These are phyloP conservation scores for Margarornis squamiger DNA, from an alignment of 2,797 vertebrate species.

Conservation along the genomic window DNA sequence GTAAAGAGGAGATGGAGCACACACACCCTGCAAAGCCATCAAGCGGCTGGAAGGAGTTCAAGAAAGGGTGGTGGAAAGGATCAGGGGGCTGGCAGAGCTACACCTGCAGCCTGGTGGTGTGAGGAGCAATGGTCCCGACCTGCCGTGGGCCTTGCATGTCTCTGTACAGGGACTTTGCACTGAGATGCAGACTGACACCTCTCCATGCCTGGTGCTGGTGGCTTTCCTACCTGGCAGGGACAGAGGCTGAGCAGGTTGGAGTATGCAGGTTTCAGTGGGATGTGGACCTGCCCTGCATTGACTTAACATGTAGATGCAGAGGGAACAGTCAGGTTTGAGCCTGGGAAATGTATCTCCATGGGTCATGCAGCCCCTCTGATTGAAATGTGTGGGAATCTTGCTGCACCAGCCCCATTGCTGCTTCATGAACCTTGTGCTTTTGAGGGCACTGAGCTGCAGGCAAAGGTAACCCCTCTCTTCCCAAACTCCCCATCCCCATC, in stretches of 20 bases:
- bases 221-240: background rate
- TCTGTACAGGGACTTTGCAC: background rate
- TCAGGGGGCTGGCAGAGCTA: background rate
- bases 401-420: fast-evolving
- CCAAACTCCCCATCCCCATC: background rate
- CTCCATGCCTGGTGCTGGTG: background rate
- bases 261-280: fast-evolving
- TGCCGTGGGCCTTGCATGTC: fast-evolving
- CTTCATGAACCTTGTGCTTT: fast-evolving
- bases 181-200: background rate
- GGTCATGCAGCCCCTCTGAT: background rate
- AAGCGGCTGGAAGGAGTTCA: background rate
- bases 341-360: background rate
- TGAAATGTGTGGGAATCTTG: background rate
- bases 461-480: background rate
- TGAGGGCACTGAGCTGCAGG: background rate
- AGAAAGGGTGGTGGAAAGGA: background rate
- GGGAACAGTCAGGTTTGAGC: background rate
- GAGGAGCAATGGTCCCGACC: fast-evolving
- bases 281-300: too few relatives aligned
- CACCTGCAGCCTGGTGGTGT: fast-evolving
- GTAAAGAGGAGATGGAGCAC: background rate
- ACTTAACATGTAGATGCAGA: fast-evolving
- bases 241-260: background rate
- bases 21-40: fast-evolving